A percentile compares a stretch with the other conserved stretches of the same genome.
Evolutionary conservation across 1,140 invertebrate genomes (phyloP).

Genomic region (Sarcophaga bullata): DNA sequence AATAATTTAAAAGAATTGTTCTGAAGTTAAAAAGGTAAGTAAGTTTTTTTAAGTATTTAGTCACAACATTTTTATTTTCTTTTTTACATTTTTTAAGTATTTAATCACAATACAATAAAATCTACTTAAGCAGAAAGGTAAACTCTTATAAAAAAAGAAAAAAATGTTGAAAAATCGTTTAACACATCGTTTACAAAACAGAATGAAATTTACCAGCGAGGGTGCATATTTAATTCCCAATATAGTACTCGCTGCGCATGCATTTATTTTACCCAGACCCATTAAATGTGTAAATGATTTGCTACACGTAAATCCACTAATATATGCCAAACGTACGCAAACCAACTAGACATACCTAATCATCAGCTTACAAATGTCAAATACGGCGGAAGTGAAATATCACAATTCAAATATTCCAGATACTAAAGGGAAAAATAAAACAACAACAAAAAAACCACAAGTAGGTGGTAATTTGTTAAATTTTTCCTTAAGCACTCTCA

Average conservation of each 20-base stretch:
- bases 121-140: not conserved
- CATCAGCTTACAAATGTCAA: constrained; percentile 33
- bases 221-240: constrained; percentile 38
- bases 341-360: not conserved
- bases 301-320: constrained; percentile 41
- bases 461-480: constrained; percentile 42
- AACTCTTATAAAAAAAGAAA: not conserved
- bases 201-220: not conserved
- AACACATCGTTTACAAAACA: not conserved
- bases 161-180: not conserved
- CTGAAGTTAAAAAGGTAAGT: too few species aligned
- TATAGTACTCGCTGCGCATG: not conserved
- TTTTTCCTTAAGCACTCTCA: constrained; percentile 34
- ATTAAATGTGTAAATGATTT: constrained; percentile 25
- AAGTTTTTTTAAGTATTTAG: too few species aligned
- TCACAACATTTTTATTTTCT: not conserved
- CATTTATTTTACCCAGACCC: not conserved
- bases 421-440: too few species aligned
- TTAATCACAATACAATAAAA: not conserved
- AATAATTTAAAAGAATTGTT: too few species aligned
- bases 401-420: constrained; percentile 28
- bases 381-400: constrained; percentile 29
- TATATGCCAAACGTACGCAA: constrained; percentile 15
- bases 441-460: constrained; percentile 24
- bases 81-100: too few species aligned